A percentile compares a stretch with the other conserved stretches of the same genome.
Evolutionary conservation across 2,113 vertebrate genomes (phyloP).

Genomic region (Solea senegalensis): DNA sequence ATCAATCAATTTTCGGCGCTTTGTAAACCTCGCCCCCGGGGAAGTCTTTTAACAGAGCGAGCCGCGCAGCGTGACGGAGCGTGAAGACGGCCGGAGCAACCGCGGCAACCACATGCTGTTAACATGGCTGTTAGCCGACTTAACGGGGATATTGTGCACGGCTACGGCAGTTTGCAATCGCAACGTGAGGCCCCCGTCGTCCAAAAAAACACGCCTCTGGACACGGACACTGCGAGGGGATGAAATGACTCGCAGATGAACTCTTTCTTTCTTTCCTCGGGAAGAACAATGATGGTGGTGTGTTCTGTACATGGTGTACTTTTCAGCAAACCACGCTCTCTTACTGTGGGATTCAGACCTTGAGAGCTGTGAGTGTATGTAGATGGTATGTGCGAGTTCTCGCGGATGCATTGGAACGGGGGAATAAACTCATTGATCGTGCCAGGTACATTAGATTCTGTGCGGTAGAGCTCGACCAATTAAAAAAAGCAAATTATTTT

Average conservation of each 20-base stretch:
- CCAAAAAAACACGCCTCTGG: slow-evolving; percentile 37
- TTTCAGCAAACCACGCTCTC: slow-evolving; percentile 37
- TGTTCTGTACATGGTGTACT: slow-evolving; percentile 52
- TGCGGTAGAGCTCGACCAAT: too few species aligned
- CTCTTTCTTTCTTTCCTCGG: slow-evolving; percentile 11
- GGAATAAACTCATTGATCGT: not conserved
- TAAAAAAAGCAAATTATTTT: too few species aligned
- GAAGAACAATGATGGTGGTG: slow-evolving; percentile 34
- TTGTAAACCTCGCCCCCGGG: slow-evolving; percentile 21
- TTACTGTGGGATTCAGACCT: slow-evolving; percentile 25
- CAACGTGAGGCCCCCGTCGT: slow-evolving; percentile 16
- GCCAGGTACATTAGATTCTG: too few species aligned
- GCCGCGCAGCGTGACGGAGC: slow-evolving; percentile 28
- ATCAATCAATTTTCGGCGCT: slow-evolving; percentile 2
- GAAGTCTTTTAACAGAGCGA: slow-evolving; percentile 3
- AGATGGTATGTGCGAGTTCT: slow-evolving; percentile 8
- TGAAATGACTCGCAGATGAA: slow-evolving; percentile 39
- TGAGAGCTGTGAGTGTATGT: not conserved
- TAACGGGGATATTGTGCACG: slow-evolving; percentile 29
- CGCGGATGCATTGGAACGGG: slow-evolving; percentile 7
- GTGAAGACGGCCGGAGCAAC: slow-evolving; percentile 53
- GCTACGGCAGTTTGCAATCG: slow-evolving; percentile 19
- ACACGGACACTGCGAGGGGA: slow-evolving; percentile 30
- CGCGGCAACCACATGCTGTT: slow-evolving; percentile 47
- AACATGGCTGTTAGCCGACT: slow-evolving; percentile 41